Conservation (phyloP, 1,140 invertebrate genomes). For the Callitettix versicolor region DNA sequence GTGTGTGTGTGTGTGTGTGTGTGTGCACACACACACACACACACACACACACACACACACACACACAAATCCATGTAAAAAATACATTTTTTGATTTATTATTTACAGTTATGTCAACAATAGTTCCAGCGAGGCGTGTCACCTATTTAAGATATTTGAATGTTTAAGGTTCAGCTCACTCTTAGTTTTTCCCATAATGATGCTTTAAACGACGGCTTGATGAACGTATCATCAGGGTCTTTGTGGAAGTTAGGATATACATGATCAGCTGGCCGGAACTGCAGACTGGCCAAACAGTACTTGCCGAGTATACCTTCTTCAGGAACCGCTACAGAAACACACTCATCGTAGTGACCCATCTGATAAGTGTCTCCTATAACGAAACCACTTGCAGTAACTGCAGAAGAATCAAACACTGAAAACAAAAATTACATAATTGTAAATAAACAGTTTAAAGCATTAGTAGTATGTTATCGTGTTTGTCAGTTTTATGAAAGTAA, state of each 20-base stretch:
- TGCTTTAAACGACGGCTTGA: too few relatives aligned
- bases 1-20: too few relatives aligned
- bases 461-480: not conserved
- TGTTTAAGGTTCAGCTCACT: too few relatives aligned
- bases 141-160: too few relatives aligned
- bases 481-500: not conserved
- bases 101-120: too few relatives aligned
- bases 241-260: constrained; percentile 16
- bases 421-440: constrained; percentile 22
- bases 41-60: too few relatives aligned
- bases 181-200: too few relatives aligned
- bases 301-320: constrained; percentile 6
- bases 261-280: not conserved
- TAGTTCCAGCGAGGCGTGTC: too few relatives aligned
- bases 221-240: too few relatives aligned
- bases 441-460: not conserved
- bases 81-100: too few relatives aligned
- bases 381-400: constrained; percentile 48
- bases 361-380: constrained; percentile 49
- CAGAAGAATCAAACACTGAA: constrained; percentile 54
- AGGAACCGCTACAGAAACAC: constrained; percentile 29
- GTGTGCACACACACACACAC: too few relatives aligned
- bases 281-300: constrained; percentile 15
- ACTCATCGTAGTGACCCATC: constrained; percentile 58
- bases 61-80: too few relatives aligned